A percentile compares a stretch with the other conserved stretches of the same genome.
phyloP scores from a whole-genome alignment of 2,113 vertebrate genomes.

The Carlito syrichta region DNA sequence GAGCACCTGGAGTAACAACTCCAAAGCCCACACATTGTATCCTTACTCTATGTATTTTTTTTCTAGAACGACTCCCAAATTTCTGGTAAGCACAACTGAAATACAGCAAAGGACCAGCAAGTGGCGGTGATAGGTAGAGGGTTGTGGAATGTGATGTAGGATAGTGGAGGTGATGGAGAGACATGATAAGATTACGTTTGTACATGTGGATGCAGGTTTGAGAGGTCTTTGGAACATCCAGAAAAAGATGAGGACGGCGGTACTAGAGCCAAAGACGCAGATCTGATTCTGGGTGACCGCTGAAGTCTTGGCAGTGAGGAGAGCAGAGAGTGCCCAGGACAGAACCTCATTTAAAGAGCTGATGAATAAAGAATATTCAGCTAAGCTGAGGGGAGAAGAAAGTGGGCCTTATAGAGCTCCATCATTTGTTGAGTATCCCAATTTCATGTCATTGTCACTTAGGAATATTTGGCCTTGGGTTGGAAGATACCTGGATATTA shows the following conservation, averaged over 20 bases:
- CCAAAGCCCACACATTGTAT: background rate
- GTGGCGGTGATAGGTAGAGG: background rate
- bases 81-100: background rate
- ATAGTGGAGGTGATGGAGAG: background rate
- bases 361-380: background rate
- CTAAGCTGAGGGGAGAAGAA: background rate
- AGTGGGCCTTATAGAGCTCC: background rate
- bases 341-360: constrained; percentile 7
- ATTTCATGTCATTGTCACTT: background rate
- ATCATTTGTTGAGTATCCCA: background rate
- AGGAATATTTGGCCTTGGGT: constrained; percentile 42
- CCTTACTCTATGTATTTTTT: background rate
- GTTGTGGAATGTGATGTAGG: background rate
- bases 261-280: background rate
- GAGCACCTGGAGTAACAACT: background rate
- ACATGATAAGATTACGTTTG: background rate
- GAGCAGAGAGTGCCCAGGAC: background rate
- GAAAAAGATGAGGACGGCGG: background rate
- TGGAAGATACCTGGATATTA: constrained; percentile 7
- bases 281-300: background rate
- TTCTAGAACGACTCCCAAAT: background rate
- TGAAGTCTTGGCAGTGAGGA: background rate
- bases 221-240: background rate
- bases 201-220: background rate
- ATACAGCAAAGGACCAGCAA: background rate